Base-by-base conservation (phyloP, 1,140 invertebrate genomes). In the Contarinia nasturtii region DNA sequence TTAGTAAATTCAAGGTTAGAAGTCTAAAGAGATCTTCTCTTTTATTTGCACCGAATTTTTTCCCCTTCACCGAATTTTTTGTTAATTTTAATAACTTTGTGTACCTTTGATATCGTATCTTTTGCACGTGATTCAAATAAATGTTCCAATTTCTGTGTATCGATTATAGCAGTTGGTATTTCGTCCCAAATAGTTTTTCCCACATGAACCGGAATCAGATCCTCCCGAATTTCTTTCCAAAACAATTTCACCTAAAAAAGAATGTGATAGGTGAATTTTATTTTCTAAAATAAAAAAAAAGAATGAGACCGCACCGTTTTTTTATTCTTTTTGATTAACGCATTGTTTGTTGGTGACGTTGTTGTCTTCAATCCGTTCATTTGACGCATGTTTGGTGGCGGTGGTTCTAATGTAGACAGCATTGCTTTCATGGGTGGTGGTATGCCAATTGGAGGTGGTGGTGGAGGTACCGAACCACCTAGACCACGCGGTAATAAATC, bases 51-150 rank as follows among this genome's bases (percentile, higher is more conserved):
- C n/a, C n/a, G n/a, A n/a, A n/a, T n/a, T n/a, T n/a, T n/a, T n/a
- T n/a, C n/a, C n/a, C n/a, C n/a, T n/a, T n/a, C n/a, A n/a, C n/a
- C n/a, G n/a, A n/a, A n/a, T n/a, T n/a, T 27, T 27, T 27, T 27
- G 27, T 27, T 27, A 5, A 7, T 5, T 38, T 17, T 7, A 38
- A 14, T 38, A 14, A 38, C 12, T 7, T 5, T 38, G 5, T 17
- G 15, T 66, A 90, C 88, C 86, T 95, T 95, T 52, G 78, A 78
- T 55, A 94, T 86, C 51, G 92, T 71, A 70, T 99, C 95, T 71
- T 93, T 96, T 48, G 88, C 86, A 54, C 90, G 76, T 11, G 87
- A 91, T 69, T 98, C 95, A 69, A 98, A 99, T 18, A 99, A 71
- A 68, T 95, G 88, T 65, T 98, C 92, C 51, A 98, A 66, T 67